Evolutionary conservation across 2,888 invertebrate genomes (phyloP).

Genomic region (Baccha elongata): DNA sequence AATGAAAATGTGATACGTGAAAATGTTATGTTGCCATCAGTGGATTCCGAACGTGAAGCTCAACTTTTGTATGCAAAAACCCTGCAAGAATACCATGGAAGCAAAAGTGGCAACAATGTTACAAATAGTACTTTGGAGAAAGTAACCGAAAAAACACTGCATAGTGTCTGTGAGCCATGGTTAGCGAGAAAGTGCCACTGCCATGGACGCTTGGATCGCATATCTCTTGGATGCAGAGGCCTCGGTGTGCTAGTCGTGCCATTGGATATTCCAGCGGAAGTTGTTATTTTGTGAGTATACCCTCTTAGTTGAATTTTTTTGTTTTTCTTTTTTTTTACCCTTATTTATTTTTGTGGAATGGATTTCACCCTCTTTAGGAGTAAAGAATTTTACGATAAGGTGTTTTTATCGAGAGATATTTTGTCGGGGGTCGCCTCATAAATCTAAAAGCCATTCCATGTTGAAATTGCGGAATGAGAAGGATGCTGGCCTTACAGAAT

Average conservation of each 20-base stretch:
- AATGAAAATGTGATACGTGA: conserved; percentile 78
- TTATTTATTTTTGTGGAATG: conserved; percentile 34
- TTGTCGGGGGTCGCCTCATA: conserved; percentile 38
- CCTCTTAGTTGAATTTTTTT: conserved; percentile 33
- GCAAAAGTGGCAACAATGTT: conserved; percentile 49
- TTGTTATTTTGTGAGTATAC: conserved; percentile 81
- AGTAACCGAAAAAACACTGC: conserved; percentile 76
- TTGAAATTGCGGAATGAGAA: background rate
- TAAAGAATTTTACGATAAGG: conserved; percentile 1
- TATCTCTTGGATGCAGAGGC: conserved; percentile 80
- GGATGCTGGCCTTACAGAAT: background rate
- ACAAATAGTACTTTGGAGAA: conserved; percentile 36
- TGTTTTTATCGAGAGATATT: too few species aligned
- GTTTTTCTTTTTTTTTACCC: conserved; percentile 1
- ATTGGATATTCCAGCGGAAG: conserved; percentile 79
- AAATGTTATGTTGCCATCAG: conserved; percentile 80
- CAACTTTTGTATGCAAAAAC: conserved; percentile 81
- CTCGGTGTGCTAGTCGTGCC: conserved; percentile 80
- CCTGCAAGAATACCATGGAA: conserved; percentile 79
- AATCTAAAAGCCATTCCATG: conserved; percentile 16
- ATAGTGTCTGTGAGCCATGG: conserved; percentile 80
- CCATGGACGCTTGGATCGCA: conserved; percentile 78
- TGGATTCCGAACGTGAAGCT: conserved; percentile 81
- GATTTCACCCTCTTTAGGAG: conserved; percentile 9
- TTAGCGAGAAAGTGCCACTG: conserved; percentile 80